Evolutionary conservation across 2,888 invertebrate species (phyloP).

Genomic region (Drosophila atroscutellata): DNA sequence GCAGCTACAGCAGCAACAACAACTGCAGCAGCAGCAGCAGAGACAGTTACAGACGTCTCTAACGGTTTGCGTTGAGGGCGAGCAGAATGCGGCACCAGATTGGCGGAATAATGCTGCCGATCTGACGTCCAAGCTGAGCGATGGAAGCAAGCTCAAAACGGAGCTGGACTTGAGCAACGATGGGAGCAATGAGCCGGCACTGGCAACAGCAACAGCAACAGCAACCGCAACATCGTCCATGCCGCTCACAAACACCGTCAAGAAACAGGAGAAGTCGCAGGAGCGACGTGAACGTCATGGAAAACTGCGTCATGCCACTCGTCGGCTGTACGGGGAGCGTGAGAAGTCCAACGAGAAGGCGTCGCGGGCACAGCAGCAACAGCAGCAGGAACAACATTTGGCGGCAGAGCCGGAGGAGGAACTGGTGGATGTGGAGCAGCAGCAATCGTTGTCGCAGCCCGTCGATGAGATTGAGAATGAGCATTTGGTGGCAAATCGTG

Average conservation of each 20-base stretch:
- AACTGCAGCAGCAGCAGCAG: slow-evolving; percentile 37
- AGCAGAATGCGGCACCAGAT: slow-evolving; percentile 39
- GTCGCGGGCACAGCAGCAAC: slow-evolving; percentile 15
- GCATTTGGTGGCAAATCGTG: slow-evolving; percentile 65
- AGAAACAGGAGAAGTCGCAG: slow-evolving; percentile 58
- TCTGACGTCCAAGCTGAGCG: slow-evolving; percentile 20
- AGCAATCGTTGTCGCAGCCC: slow-evolving; percentile 67
- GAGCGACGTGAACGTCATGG: slow-evolving; percentile 77
- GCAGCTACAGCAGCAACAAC: slow-evolving; percentile 45
- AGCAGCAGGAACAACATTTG: background rate
- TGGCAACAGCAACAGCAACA: background rate
- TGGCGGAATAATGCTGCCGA: slow-evolving; percentile 46
- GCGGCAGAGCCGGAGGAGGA: background rate
- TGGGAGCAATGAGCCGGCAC: slow-evolving; percentile 10
- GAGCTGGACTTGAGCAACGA: slow-evolving; percentile 49
- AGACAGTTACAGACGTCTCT: slow-evolving; percentile 13
- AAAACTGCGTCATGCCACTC: slow-evolving; percentile 67
- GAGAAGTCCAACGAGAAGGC: slow-evolving; percentile 51
- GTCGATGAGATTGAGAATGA: slow-evolving; percentile 80
- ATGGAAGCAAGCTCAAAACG: slow-evolving; percentile 38
- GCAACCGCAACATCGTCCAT: background rate
- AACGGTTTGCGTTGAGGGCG: slow-evolving; percentile 26
- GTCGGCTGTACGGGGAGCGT: slow-evolving; percentile 59
- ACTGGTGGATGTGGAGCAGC: slow-evolving; percentile 21
- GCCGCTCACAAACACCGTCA: slow-evolving; percentile 20